Evolutionary conservation across 1,140 invertebrate species (phyloP).

Genomic region (Calliphora vicina): DNA sequence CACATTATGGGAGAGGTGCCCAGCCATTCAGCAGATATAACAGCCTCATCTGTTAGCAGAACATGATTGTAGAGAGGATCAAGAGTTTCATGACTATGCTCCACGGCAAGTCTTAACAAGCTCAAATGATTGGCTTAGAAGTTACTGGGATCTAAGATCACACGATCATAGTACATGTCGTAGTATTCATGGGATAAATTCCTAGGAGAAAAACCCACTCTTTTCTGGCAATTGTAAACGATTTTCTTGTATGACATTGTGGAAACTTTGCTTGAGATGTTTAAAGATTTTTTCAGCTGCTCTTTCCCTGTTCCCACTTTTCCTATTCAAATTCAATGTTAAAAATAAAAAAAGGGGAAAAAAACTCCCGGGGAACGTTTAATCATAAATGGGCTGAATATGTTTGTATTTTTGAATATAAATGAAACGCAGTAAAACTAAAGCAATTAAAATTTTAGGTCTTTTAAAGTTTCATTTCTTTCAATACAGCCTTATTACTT

Average conservation of each 20-base stretch:
- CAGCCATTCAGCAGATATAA: constrained; percentile 46
- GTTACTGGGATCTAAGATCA: constrained; percentile 48
- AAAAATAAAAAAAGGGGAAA: no score
- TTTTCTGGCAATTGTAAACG: constrained; percentile 48
- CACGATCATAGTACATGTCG: constrained; percentile 45
- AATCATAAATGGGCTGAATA: no score
- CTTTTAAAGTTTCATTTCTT: no score
- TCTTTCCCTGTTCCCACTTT: no score
- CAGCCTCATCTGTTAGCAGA: constrained; percentile 35
- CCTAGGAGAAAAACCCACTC: constrained; percentile 47
- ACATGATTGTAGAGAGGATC: constrained; percentile 7
- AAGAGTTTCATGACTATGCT: constrained; percentile 48
- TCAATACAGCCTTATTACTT: no score
- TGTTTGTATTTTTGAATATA: no score
- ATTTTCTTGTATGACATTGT: constrained; percentile 49
- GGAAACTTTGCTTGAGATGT: constrained; percentile 46
- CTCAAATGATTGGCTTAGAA: constrained; percentile 57
- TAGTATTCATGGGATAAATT: constrained; percentile 43
- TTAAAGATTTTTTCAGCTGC: constrained; percentile 37
- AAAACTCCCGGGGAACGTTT: no score
- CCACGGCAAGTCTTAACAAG: constrained; percentile 48
- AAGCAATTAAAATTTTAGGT: no score
- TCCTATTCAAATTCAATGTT: no score
- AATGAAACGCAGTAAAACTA: no score
- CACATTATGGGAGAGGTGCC: constrained; percentile 51